Base-by-base conservation (phyloP, 2,797 vertebrate genomes). In the Odontamblyopus rebecca region DNA sequence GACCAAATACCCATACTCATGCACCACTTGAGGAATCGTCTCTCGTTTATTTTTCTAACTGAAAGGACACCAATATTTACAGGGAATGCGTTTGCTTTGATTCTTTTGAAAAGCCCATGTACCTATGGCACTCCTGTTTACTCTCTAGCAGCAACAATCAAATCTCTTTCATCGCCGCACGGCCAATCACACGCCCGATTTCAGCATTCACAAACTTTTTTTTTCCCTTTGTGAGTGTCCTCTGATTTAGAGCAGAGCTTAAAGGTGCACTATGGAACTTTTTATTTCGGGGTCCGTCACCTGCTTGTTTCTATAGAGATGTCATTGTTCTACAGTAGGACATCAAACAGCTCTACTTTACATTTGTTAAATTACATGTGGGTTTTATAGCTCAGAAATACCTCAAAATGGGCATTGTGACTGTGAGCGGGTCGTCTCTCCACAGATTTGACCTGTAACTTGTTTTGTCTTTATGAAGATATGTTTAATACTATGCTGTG, bases 1-100 rank as follows among this genome's bases (percentile, higher is more conserved):
- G 75, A 77, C 61, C 63, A 74, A 75, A 77, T 83, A 84, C 82
- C 87, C 77, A 81, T 79, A 73, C 80, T 78, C 71, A 67, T 70
- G 66, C 57, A 68, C 75, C 38, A 69, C 54, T 69, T 72, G 74
- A 79, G 70, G 71, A 69, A 69, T 68, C 8, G n/a, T 76, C 71
- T 62, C 69, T 75, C 53, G 68, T 71, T 71, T 65, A 2, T 35
- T 29, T 61, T 30, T 30, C 29, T 29, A 29, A 27, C 56, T 30
- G 27, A 29, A 7, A 61, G 9, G 59, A 61, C 29, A 60, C 57
- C 26, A 15, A 60, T 61, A 29, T 61, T 61, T 61, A 27, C 44
- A n/a, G 19, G 19, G n/a, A n/a, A 54, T 8, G 11, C 53, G 32
- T 73, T 62, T 19, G 67, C 44, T 54, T n/a, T 48, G 2, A 57